Percentiles rank a stretch among this genome's conserved stretches.
phyloP scores from a whole-genome alignment of 2,797 vertebrate genomes.

The Gambusia yucatana region DNA sequence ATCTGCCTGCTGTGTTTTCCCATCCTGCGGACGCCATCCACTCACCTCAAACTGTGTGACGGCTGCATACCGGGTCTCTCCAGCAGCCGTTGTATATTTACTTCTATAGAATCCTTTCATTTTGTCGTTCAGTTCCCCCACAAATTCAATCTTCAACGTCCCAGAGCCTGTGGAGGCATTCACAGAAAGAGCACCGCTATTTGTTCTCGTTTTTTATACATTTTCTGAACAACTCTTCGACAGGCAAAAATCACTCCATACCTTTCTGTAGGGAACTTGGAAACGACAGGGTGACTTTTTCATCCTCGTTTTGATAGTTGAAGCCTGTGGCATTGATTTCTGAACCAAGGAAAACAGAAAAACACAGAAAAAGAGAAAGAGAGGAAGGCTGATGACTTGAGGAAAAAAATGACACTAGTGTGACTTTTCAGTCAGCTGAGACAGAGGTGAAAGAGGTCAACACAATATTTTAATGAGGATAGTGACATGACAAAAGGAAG shows the following conservation, averaged over 20 bases:
- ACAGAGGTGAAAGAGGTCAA: not conserved
- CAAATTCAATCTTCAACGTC: constrained; percentile 95
- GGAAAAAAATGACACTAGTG: not conserved
- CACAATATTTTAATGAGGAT: not conserved
- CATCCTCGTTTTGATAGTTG: constrained; percentile 99
- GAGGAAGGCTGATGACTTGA: not conserved
- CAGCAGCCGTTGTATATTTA: constrained; percentile 90
- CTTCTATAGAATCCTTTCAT: constrained; percentile 99
- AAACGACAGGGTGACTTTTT: constrained; percentile 98
- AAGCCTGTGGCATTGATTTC: constrained; percentile 98
- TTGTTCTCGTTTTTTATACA: not conserved
- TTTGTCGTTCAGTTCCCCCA: constrained; percentile 98
- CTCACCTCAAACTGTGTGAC: constrained; percentile 98
- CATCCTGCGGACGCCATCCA: not conserved
- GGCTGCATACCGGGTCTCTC: constrained; percentile 93
- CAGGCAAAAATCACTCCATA: constrained; percentile 51
- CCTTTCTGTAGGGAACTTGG: constrained; percentile 94
- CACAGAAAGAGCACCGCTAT: constrained; percentile 28
- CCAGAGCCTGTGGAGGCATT: constrained; percentile 84
- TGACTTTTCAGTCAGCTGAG: constrained; percentile 3
- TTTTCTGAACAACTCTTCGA: not conserved
- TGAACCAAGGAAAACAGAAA: constrained; percentile 49
- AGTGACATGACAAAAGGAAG: not conserved
- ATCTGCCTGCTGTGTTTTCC: not conserved
- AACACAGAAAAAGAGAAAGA: not conserved